Percentiles rank a stretch among this genome's conserved stretches.
These are phyloP conservation scores for Casuarius casuarius DNA, from an alignment of 2,113 vertebrate genomes.

Conservation along the genomic window DNA sequence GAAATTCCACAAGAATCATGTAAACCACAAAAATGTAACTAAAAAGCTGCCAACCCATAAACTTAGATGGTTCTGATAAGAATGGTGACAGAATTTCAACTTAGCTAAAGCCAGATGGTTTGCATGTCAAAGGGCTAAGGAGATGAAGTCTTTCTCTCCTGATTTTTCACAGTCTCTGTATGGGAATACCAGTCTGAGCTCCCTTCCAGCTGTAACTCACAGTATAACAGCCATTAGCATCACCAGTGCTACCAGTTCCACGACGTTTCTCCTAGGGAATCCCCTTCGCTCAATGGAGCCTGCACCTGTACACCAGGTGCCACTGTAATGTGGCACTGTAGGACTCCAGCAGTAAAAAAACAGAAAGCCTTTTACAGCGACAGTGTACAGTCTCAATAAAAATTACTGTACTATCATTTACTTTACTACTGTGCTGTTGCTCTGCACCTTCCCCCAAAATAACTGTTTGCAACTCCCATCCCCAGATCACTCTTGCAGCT, in stretches of 20 bases:
- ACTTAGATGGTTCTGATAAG: background rate
- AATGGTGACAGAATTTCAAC: background rate
- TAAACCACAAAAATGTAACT: background rate
- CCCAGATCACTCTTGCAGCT: background rate
- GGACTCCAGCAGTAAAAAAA: background rate
- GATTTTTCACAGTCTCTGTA: background rate
- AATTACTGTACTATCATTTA: rapidly evolving
- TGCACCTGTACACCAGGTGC: background rate
- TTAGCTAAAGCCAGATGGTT: background rate
- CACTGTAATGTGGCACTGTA: background rate
- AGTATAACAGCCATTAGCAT: background rate
- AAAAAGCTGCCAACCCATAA: background rate
- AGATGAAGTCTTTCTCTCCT: background rate
- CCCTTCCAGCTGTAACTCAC: background rate
- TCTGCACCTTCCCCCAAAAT: background rate
- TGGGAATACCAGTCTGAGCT: background rate
- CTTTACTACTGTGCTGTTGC: background rate
- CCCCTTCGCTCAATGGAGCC: background rate
- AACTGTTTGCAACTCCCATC: background rate
- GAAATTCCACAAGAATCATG: background rate
- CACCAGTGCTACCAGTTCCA: background rate
- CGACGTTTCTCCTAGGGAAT: background rate
- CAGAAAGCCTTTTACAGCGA: background rate
- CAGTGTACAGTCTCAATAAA: rapidly evolving
- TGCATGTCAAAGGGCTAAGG: background rate